A percentile compares a stretch with the other conserved stretches of the same genome.
These are phyloP conservation scores for Hypsopygia costalis DNA, from an alignment of 2,888 invertebrate genomes.

Conservation along the genomic window DNA sequence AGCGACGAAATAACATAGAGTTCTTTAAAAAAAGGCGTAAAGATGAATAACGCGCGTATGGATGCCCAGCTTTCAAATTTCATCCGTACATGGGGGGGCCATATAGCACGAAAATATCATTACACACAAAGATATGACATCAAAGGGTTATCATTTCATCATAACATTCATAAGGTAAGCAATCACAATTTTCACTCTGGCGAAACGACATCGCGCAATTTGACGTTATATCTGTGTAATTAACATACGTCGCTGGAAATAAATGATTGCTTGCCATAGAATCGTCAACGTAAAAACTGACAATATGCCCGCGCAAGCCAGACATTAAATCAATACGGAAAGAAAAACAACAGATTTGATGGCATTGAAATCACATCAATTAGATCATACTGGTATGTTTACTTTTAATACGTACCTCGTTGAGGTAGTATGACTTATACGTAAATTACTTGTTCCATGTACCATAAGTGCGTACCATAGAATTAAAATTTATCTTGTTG, in stretches of 20 bases:
- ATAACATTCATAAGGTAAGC: slow-evolving; percentile 23
- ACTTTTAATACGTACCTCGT: too few relatives aligned
- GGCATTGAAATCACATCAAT: neutral
- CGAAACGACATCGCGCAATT: slow-evolving; percentile 35
- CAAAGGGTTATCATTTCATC: slow-evolving; percentile 1
- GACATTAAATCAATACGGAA: neutral
- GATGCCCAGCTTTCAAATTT: too few relatives aligned
- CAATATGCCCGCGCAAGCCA: neutral
- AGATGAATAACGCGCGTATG: too few relatives aligned
- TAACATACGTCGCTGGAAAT: slow-evolving; percentile 36
- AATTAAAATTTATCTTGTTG: too few relatives aligned
- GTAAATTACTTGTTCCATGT: too few relatives aligned
- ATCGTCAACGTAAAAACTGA: slow-evolving; percentile 4
- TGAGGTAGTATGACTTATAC: too few relatives aligned
- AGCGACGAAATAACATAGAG: too few relatives aligned
- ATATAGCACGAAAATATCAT: too few relatives aligned
- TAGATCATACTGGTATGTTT: neutral
- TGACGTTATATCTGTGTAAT: slow-evolving; percentile 34
- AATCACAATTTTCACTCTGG: slow-evolving; percentile 45
- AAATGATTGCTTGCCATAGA: slow-evolving; percentile 17
- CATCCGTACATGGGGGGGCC: too few relatives aligned
- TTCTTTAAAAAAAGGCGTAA: too few relatives aligned
- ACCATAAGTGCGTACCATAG: too few relatives aligned
- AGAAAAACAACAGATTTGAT: neutral
- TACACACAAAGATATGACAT: neutral